These are phyloP conservation scores for Ptychoptera albimana DNA, from an alignment of 2,888 invertebrate genomes.

Conservation along the genomic window DNA sequence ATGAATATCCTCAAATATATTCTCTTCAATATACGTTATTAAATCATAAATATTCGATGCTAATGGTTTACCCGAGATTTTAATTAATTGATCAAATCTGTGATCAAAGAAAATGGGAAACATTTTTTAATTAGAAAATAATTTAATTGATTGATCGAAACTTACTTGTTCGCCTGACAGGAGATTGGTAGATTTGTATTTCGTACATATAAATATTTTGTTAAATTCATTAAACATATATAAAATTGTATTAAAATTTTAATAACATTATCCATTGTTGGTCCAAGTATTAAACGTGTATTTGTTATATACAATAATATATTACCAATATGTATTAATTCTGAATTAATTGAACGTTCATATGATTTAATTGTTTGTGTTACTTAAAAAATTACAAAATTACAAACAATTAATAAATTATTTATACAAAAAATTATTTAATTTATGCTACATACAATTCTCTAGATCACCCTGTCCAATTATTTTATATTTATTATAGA, in stretches of 20 bases:
- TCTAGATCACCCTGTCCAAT: slow-evolving; percentile 22
- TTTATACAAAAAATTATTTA: background rate
- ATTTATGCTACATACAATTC: slow-evolving; percentile 16
- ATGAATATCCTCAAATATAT: slow-evolving; percentile 15
- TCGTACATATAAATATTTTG: slow-evolving; percentile 40
- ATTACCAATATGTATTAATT: slow-evolving; percentile 37
- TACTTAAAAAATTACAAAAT: slow-evolving; percentile 16
- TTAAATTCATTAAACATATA: slow-evolving; percentile 35
- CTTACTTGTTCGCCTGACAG: slow-evolving; percentile 20
- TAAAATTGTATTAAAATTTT: slow-evolving; percentile 39
- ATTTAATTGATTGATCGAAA: background rate
- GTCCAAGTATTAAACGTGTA: slow-evolving; percentile 34
- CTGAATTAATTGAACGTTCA: slow-evolving; percentile 40
- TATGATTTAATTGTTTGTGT: slow-evolving; percentile 33
- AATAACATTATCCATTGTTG: slow-evolving; percentile 36
- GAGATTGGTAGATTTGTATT: slow-evolving; percentile 23
- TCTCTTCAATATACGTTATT: slow-evolving; percentile 38
- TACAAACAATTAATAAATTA: slow-evolving; percentile 1
- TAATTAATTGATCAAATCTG: slow-evolving; percentile 35
- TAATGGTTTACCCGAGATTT: slow-evolving; percentile 37
- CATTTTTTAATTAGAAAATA: background rate
- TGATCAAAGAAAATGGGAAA: slow-evolving; percentile 9
- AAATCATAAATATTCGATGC: slow-evolving; percentile 37
- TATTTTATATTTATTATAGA: slow-evolving; percentile 29
- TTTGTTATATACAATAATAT: slow-evolving; percentile 35